phyloP scores from a whole-genome alignment of 2,888 invertebrate genomes.

The Drosophila buzzatii region DNA sequence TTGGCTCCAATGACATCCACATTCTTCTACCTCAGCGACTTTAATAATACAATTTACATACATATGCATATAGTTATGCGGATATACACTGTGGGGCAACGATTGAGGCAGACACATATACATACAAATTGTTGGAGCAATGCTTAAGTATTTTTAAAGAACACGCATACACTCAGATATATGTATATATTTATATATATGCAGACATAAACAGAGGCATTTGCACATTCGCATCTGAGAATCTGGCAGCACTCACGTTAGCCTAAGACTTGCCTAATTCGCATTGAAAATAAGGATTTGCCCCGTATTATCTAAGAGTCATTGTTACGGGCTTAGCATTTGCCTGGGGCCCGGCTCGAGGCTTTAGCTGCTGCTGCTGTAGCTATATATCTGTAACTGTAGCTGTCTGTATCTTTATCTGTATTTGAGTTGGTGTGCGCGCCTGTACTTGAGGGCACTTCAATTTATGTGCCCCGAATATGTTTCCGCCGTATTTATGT shows the following conservation, averaged over 20 bases:
- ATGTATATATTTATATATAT: neutral
- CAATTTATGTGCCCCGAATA: slow-evolving; percentile 10
- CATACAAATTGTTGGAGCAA: slow-evolving; percentile 12
- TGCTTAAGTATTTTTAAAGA: slow-evolving; percentile 25
- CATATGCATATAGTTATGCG: slow-evolving; percentile 9
- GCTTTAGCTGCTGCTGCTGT: neutral
- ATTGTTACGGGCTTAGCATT: slow-evolving; percentile 34
- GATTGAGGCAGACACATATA: slow-evolving; percentile 15
- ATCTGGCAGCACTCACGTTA: slow-evolving; percentile 24
- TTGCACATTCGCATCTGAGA: slow-evolving; percentile 41
- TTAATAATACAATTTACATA: slow-evolving; percentile 14
- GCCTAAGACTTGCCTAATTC: slow-evolving; percentile 46
- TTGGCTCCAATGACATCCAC: slow-evolving; percentile 5
- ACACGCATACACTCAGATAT: slow-evolving; percentile 4
- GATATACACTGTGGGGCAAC: neutral
- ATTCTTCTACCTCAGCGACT: slow-evolving; percentile 14
- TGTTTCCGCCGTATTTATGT: neutral
- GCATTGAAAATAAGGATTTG: slow-evolving; percentile 57
- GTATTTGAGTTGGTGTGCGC: neutral
- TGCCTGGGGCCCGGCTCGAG: slow-evolving; percentile 9
- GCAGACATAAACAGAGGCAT: slow-evolving; percentile 18
- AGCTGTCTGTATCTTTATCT: neutral
- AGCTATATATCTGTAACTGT: neutral
- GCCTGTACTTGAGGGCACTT: slow-evolving; percentile 6
- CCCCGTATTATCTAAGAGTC: slow-evolving; percentile 30